These are phyloP conservation scores for Alsophila aescularia DNA, from an alignment of 2,888 invertebrate species.

Conservation along the genomic window DNA sequence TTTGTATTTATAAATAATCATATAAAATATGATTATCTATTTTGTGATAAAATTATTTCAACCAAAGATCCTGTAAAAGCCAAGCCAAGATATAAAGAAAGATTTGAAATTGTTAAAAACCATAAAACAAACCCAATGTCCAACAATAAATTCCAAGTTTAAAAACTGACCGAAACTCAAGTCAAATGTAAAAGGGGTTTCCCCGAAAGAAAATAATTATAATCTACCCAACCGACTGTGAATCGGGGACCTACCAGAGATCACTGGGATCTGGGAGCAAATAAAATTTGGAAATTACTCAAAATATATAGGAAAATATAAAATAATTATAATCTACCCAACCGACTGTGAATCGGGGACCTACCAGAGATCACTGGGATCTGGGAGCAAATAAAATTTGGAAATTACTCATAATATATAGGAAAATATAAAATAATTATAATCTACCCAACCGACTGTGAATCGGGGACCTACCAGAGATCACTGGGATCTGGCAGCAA, in stretches of 20 bases:
- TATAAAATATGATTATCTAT: too few species aligned
- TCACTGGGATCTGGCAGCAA: not conserved
- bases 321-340: constrained; percentile 56
- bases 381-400: too few species aligned
- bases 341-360: constrained; percentile 45
- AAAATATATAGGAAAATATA: not conserved
- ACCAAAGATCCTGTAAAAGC: not conserved
- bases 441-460: constrained; percentile 58
- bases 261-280: not conserved
- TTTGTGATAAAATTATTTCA: too few species aligned
- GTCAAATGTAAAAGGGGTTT: constrained; percentile 54
- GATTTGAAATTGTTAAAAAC: constrained; percentile 37
- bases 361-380: constrained; percentile 8
- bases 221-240: constrained; percentile 58
- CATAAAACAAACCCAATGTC: constrained; percentile 37
- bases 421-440: constrained; percentile 35
- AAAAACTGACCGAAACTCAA: constrained; percentile 53
- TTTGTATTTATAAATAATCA: too few species aligned
- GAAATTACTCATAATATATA: not conserved
- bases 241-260: constrained; percentile 32
- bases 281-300: not conserved
- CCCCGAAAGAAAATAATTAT: constrained; percentile 56
- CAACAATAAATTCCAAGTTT: constrained; percentile 42
- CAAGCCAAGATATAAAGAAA: not conserved
- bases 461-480: constrained; percentile 32